A percentile compares a stretch with the other conserved stretches of the same genome.
Evolutionary conservation across 2,113 vertebrate species (phyloP).

Genomic region (Cepphus grylle): DNA sequence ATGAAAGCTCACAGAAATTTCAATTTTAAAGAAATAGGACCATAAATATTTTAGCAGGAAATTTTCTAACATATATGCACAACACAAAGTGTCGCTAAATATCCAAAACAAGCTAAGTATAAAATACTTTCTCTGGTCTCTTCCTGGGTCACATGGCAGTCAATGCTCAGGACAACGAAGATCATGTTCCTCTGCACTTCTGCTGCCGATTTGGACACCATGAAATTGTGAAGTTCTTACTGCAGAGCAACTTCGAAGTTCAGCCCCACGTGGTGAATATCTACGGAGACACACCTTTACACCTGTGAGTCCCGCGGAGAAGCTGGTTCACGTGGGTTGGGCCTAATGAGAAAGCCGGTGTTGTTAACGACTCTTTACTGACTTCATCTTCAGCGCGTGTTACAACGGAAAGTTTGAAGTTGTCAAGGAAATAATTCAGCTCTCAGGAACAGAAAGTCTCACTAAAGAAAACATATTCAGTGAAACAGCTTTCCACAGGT

Average conservation of each 20-base stretch:
- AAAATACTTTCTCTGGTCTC: neutral
- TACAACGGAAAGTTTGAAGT: conserved; percentile 89
- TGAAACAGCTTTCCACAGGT: conserved; percentile 94
- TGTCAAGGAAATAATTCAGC: conserved; percentile 86
- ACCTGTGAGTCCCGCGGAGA: conserved; percentile 77
- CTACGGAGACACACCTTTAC: conserved; percentile 91
- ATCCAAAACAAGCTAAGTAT: neutral
- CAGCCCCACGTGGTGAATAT: conserved; percentile 92
- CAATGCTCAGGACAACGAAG: conserved; percentile 92
- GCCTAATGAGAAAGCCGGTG: rapidly evolving
- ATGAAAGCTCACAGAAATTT: neutral
- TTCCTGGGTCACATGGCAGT: conserved; percentile 68
- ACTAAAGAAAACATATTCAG: conserved; percentile 96
- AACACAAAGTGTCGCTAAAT: neutral
- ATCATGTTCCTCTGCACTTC: conserved; percentile 91
- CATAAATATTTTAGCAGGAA: neutral
- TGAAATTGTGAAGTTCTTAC: conserved; percentile 81
- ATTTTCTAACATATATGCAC: neutral
- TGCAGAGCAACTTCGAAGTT: conserved; percentile 81
- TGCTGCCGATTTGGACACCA: conserved; percentile 90
- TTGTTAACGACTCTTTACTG: neutral
- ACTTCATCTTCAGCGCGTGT: conserved; percentile 79
- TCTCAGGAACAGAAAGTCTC: conserved; percentile 88
- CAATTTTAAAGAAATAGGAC: neutral
- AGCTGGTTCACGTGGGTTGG: rapidly evolving